These are phyloP conservation scores for Hylyphantes graminicola DNA, from an alignment of 1,140 invertebrate genomes.

Conservation along the genomic window DNA sequence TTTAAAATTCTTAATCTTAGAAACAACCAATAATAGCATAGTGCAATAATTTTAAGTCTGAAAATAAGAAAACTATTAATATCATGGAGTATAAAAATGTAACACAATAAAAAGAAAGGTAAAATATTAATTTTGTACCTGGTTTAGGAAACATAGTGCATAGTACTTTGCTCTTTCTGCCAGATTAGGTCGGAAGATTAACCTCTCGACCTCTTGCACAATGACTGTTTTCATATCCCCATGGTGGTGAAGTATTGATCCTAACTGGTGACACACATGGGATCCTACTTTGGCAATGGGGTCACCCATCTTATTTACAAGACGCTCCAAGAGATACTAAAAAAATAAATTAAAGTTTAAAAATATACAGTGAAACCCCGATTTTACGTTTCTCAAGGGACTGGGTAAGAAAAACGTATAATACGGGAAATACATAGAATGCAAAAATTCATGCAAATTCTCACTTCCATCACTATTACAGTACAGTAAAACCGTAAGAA, in stretches of 20 bases:
- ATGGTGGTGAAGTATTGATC: constrained; percentile 83
- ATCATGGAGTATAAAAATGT: too few species aligned
- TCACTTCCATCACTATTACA: too few species aligned
- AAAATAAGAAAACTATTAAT: too few species aligned
- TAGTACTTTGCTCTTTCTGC: constrained; percentile 90
- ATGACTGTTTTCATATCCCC: constrained; percentile 92
- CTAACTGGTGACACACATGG: constrained; percentile 87
- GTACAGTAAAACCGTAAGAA: too few species aligned
- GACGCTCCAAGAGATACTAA: constrained; percentile 76
- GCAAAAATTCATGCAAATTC: too few species aligned
- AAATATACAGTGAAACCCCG: too few species aligned
- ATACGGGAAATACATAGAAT: too few species aligned
- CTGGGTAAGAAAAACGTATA: too few species aligned
- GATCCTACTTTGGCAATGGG: constrained; percentile 87
- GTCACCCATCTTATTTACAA: constrained; percentile 97
- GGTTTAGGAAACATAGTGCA: constrained; percentile 89
- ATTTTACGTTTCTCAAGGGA: too few species aligned
- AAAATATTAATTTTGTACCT: constrained; percentile 66
- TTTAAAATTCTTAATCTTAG: too few species aligned
- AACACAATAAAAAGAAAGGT: too few species aligned
- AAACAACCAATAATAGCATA: background rate
- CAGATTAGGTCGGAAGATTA: constrained; percentile 90
- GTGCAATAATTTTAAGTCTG: background rate
- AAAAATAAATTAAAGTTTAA: constrained; percentile 10
- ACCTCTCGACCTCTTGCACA: constrained; percentile 86